These are phyloP conservation scores for Druceiella hillmani DNA, from an alignment of 2,888 invertebrate species.

Conservation along the genomic window DNA sequence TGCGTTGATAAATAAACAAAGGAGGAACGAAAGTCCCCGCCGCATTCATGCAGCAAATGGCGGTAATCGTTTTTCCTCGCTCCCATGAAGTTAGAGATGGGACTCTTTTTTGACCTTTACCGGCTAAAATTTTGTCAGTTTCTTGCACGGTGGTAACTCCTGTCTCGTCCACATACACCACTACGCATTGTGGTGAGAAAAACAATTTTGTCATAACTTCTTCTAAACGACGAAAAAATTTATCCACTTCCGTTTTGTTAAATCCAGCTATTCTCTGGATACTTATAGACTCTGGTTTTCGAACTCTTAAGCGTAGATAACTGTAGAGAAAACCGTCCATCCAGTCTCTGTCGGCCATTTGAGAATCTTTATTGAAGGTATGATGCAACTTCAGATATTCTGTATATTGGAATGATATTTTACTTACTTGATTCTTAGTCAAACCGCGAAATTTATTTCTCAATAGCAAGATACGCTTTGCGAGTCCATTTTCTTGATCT, in stretches of 20 bases:
- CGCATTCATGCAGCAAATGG: conserved; percentile 30
- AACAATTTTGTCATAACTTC: conserved; percentile 22
- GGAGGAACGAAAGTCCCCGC: conserved; percentile 30
- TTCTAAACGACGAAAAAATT: conserved; percentile 25
- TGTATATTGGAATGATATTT: no score
- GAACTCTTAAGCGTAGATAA: no score
- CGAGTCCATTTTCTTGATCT: no score
- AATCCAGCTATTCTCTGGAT: conserved; percentile 26
- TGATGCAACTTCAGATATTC: no score
- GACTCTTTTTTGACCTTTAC: conserved; percentile 29
- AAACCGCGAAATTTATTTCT: no score
- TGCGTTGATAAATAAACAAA: conserved; percentile 33
- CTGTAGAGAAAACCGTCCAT: no score
- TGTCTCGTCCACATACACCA: conserved; percentile 32
- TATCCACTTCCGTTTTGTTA: conserved; percentile 24
- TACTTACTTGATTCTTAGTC: no score
- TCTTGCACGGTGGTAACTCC: conserved; percentile 29
- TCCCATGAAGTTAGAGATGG: conserved; percentile 29
- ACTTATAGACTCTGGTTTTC: conserved; percentile 28
- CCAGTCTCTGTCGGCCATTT: no score
- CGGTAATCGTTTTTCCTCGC: conserved; percentile 27
- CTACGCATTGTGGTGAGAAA: conserved; percentile 24
- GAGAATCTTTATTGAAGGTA: no score
- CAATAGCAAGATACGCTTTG: no score
- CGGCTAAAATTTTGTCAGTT: conserved; percentile 26